A percentile compares a stretch with the other conserved stretches of the same genome.
phyloP scores from a whole-genome alignment of 2,113 vertebrate genomes.

The Orthonyx spaldingii region DNA sequence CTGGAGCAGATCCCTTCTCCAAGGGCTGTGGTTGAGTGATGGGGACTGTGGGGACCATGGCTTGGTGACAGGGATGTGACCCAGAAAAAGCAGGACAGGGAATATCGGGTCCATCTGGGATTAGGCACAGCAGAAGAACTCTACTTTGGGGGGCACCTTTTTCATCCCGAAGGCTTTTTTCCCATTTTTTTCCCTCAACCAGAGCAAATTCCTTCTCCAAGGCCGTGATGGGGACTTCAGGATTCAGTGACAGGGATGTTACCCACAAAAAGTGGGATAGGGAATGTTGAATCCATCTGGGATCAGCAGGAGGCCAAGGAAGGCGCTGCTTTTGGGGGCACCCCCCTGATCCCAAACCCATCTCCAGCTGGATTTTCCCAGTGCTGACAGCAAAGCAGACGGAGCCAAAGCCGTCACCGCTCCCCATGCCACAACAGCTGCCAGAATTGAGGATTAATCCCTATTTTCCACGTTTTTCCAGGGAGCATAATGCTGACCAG shows the following conservation, averaged over 20 bases:
- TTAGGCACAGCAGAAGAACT: too few species aligned
- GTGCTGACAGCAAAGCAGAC: too few species aligned
- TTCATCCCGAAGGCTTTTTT: not conserved
- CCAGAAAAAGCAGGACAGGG: not conserved
- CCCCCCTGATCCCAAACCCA: too few species aligned
- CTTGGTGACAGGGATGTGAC: not conserved
- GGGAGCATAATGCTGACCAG: slow-evolving; percentile 84
- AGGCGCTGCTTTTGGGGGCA: too few species aligned
- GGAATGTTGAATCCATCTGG: not conserved
- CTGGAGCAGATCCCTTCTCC: not conserved
- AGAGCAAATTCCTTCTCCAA: too few species aligned
- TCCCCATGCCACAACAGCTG: too few species aligned
- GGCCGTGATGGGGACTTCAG: too few species aligned
- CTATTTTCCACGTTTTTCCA: not conserved
- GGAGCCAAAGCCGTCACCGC: too few species aligned
- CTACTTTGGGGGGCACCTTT: not conserved
- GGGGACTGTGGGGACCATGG: too few species aligned
- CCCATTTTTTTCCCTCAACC: too few species aligned
- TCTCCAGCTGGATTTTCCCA: rapidly evolving
- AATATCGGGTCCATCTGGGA: not conserved
- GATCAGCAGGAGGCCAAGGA: not conserved
- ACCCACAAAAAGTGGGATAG: not conserved
- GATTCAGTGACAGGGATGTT: not conserved
- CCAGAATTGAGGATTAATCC: not conserved
- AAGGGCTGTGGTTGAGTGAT: too few species aligned